A percentile compares a stretch with the other conserved stretches of the same genome.
Evolutionary conservation across 2,888 invertebrate genomes (phyloP).

Genomic region (Synanthedon andrenaeformis): DNA sequence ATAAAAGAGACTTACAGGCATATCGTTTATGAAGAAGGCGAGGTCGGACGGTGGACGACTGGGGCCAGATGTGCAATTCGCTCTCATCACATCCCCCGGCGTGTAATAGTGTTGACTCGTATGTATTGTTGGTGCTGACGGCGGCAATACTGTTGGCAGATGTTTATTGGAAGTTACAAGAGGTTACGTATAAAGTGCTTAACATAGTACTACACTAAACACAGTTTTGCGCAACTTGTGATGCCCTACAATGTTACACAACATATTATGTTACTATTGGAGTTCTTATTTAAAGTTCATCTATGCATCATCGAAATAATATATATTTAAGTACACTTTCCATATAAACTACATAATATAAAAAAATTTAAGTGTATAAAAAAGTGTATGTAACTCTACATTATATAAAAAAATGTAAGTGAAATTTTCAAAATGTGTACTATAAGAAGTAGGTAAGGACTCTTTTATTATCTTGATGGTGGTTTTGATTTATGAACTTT

Average conservation of each 20-base stretch:
- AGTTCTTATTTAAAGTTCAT: no score
- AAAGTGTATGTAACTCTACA: no score
- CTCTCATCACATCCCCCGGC: conserved; percentile 76
- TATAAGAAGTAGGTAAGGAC: no score
- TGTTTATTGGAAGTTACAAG: background rate
- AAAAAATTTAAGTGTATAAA: no score
- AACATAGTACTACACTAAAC: background rate
- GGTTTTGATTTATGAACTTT: no score
- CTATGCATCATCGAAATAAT: no score
- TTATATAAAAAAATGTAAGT: no score
- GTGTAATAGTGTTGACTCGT: conserved; percentile 78
- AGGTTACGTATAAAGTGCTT: background rate
- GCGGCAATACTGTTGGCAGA: conserved; percentile 56
- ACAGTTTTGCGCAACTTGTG: background rate
- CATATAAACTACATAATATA: no score
- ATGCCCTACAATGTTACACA: background rate
- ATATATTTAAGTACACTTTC: no score
- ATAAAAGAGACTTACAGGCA: conserved; percentile 69
- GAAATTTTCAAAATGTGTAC: no score
- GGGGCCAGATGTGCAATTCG: conserved; percentile 79
- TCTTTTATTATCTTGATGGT: no score
- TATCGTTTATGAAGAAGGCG: conserved; percentile 78
- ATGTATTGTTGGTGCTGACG: conserved; percentile 73
- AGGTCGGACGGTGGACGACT: conserved; percentile 77
- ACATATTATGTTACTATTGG: background rate